Base-by-base conservation (phyloP, 1,140 invertebrate genomes). In the Hyles euphorbiae region DNA sequence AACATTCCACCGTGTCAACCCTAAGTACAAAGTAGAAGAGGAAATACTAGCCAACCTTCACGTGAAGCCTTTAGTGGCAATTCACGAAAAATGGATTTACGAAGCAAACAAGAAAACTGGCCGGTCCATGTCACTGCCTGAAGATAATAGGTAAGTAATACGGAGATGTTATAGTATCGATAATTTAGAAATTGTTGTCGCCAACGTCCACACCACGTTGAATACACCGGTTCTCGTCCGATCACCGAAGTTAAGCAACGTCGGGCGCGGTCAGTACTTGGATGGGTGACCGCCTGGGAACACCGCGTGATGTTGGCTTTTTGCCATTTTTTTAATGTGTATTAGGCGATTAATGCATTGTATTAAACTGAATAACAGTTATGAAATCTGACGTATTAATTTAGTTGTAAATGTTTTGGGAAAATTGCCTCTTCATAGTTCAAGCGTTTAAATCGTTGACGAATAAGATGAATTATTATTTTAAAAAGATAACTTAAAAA, bases 11-110 rank as follows among this genome's bases (percentile, higher is more conserved):
- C 48, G 36, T 22, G 60, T 46, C 44, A 45, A 7, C 8, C 12
- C 54, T 6, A 76, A 70, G 34, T 61, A 59, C 22, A 73, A 67
- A 12, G 12, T 75, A 2, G 78, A 80, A 11, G 83, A 84, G 4
- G 84, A 83, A 2, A 56, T 78, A 1, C 59, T 85, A 3, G 72
- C 82, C 5, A 70, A 64, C 2, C 76, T 90, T 5, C 82, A 84
- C 49, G 87, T 90, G 34, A 85, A 85, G 50, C 87, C 88, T 5
- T 61, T 90, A 22, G 87, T 90, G 5, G 87, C 88, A 1, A 89
- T 89, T 45, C 88, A 90, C 61, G 88, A 90, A 66, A 67, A 71
- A 34, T 89, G 86, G 87, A 90, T 90, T 52, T 72, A 81, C 46
- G 86, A 90, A 62, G 82, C 85, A 0, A 83, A 78, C 32, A 73